A percentile compares a stretch with the other conserved stretches of the same genome.
phyloP scores from a whole-genome alignment of 2,113 vertebrate species.

The Burhinus bistriatus region DNA sequence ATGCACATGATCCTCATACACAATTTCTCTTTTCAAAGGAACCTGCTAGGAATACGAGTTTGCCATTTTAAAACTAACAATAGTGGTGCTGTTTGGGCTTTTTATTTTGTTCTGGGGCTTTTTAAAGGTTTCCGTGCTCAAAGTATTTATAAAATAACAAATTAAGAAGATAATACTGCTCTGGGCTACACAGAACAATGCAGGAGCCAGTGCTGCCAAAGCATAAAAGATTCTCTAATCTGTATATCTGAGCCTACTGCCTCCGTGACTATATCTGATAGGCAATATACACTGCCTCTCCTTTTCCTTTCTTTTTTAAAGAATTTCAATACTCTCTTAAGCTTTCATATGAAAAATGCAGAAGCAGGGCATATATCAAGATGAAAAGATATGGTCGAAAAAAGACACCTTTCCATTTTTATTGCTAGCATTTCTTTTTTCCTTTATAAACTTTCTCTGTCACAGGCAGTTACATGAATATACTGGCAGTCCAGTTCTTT shows the following conservation, averaged over 20 bases:
- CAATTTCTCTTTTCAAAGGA: conserved; percentile 31
- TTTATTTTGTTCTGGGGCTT: neutral
- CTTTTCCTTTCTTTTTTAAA: neutral
- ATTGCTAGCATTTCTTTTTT: conserved; percentile 36
- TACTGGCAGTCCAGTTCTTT: conserved; percentile 59
- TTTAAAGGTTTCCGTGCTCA: neutral
- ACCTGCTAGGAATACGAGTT: neutral
- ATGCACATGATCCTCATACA: conserved; percentile 10
- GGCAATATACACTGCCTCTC: neutral
- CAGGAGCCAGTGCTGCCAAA: neutral
- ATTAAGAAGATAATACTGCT: neutral
- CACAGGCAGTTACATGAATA: conserved; percentile 15
- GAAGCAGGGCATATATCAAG: conserved; percentile 41
- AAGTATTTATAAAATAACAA: conserved; percentile 44
- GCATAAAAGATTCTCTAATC: neutral
- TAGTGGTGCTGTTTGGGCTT: neutral
- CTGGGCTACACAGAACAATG: neutral
- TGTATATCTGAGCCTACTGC: neutral
- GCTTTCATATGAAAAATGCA: conserved; percentile 46
- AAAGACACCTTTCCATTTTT: conserved; percentile 53
- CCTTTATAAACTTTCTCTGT: conserved; percentile 55
- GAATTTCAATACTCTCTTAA: conserved; percentile 42
- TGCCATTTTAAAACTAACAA: conserved; percentile 32
- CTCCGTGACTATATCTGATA: neutral
- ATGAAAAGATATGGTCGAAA: conserved; percentile 29